Percentiles rank a stretch among this genome's conserved stretches.
These are phyloP conservation scores for Tuta absoluta DNA, from an alignment of 2,888 invertebrate genomes.

Conservation along the genomic window DNA sequence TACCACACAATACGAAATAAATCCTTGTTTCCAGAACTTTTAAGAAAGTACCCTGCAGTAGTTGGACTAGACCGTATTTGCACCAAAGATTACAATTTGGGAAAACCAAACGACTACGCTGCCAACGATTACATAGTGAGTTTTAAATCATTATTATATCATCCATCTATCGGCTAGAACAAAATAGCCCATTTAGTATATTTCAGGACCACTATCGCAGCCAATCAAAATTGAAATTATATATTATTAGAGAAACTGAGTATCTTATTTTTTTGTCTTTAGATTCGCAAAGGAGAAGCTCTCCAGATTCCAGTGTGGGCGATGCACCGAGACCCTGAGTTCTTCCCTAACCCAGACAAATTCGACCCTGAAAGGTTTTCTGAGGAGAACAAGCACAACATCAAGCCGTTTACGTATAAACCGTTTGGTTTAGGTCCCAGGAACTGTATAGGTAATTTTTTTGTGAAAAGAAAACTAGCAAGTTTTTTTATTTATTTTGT, in stretches of 20 bases:
- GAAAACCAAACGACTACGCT: constrained; percentile 38
- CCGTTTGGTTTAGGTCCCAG: constrained; percentile 81
- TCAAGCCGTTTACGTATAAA: constrained; percentile 54
- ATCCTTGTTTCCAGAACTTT: constrained; percentile 1
- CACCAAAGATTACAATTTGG: constrained; percentile 66
- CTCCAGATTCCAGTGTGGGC: constrained; percentile 18
- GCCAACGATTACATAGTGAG: constrained; percentile 40
- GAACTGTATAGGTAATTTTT: constrained; percentile 78
- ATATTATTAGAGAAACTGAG: no score
- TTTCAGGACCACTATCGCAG: no score
- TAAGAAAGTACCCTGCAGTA: constrained; percentile 44
- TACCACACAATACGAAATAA: not conserved
- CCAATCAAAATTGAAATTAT: no score
- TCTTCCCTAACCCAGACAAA: constrained; percentile 74
- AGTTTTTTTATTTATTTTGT: no score
- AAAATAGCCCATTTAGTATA: no score
- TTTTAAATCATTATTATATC: no score
- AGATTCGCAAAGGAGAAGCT: constrained; percentile 19
- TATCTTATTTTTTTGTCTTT: not conserved
- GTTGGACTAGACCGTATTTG: constrained; percentile 65
- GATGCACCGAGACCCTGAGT: constrained; percentile 72
- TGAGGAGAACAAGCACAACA: constrained; percentile 75
- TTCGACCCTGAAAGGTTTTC: constrained; percentile 81
- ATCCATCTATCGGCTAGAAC: no score
- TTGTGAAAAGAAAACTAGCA: no score